Base-by-base conservation (phyloP, 2,797 vertebrate genomes). In the Capromys pilorides region DNA sequence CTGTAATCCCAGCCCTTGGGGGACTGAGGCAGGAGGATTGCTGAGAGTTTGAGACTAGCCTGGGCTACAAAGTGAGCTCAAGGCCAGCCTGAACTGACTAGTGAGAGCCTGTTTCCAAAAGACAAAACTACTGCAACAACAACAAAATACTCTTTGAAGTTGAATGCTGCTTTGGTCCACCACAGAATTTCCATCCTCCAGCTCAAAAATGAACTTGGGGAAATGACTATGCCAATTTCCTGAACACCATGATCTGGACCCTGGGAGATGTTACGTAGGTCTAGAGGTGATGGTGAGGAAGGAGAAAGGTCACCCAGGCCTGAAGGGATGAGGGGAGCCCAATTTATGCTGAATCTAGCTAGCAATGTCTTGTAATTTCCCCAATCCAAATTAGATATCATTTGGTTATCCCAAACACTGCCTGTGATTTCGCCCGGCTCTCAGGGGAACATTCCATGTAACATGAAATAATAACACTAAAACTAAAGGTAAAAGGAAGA, bases 401-500 rank as follows among this genome's bases (percentile, higher is more conserved):
- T 57, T 64, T 49, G 49, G 1, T 66, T 78, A 64, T 57, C 86
- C n/a, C 77, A 71, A 79, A 95, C 33, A 21, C 66, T 85, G 36
- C 14, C 69, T 88, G 6, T 33, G 45, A 87, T 59, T 57, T 92
- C 45, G 71, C 9, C 67, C 39, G 10, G 61, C 57, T 95, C 90
- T 86, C 41, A 2, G 67, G 54, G 77, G 83, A 84, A 69, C 49
- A 45, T 2, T 73, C 14, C 67, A 5, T 1, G 1, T 86, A 85
- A 82, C 88, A 26, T 92, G 85, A 93, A 97, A 94, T 85, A 89
- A 64, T 62, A 86, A 71, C 16, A 59, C 91, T 75, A 94, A 75
- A 77, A 91, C 85, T 49, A 93, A 96, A 91, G 90, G 94, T 95
- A 96, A 85, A 92, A 96, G 45, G 88, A 94, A 97, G 96, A 97